A percentile compares a stretch with the other conserved stretches of the same genome.
phyloP scores from a whole-genome alignment of 2,888 invertebrate genomes.

The Eilema caniola region DNA sequence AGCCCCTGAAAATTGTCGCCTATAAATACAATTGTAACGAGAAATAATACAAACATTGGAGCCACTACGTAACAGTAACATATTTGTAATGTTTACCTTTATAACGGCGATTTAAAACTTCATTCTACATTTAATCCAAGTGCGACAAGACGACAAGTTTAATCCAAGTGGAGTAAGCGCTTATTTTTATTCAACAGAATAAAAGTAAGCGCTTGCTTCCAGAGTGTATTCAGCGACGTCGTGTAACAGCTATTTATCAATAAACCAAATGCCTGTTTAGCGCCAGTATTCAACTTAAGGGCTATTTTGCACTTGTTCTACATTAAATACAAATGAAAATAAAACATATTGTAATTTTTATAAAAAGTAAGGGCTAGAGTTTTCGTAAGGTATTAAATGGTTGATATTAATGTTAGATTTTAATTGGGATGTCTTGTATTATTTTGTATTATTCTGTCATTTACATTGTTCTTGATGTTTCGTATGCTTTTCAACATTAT shows the following conservation, averaged over 20 bases:
- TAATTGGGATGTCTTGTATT: neutral
- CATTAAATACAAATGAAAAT: constrained; percentile 6
- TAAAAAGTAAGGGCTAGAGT: neutral
- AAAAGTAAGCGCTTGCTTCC: constrained; percentile 29
- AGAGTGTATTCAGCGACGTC: constrained; percentile 31
- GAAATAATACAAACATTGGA: neutral
- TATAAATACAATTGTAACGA: neutral
- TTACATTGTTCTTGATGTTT: too few species aligned
- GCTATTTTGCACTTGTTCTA: constrained; percentile 25
- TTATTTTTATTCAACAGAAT: constrained; percentile 27
- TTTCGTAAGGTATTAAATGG: neutral
- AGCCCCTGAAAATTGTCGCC: too few species aligned
- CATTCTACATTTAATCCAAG: constrained; percentile 7
- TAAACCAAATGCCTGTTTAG: constrained; percentile 33
- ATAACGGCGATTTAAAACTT: constrained; percentile 14
- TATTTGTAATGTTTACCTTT: neutral
- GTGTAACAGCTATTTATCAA: constrained; percentile 38
- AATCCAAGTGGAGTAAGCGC: too few species aligned
- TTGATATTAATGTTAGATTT: neutral
- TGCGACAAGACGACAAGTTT: constrained; percentile 41
- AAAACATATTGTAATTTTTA: neutral
- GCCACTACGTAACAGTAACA: neutral
- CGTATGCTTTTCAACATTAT: too few species aligned
- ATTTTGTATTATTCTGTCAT: too few species aligned
- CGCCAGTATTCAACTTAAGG: constrained; percentile 26